phyloP scores from a whole-genome alignment of 1,140 invertebrate genomes.

The honey bee (Apis mellifera) region DNA sequence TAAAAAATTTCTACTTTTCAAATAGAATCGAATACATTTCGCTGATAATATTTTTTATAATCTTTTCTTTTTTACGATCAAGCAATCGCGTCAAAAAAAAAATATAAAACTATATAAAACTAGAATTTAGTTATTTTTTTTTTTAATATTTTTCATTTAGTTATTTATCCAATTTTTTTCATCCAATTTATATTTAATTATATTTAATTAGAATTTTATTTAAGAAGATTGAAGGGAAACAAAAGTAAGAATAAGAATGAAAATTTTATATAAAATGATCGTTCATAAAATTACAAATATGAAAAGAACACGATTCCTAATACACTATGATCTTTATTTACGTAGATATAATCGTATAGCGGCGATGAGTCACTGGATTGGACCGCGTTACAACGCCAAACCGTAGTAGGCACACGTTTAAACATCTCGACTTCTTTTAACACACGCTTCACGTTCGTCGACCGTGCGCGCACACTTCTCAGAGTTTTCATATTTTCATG shows the following conservation, averaged over 20 bases:
- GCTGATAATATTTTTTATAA: background rate
- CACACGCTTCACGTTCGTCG: background rate
- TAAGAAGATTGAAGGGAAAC: background rate
- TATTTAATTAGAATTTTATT: background rate
- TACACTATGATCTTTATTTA: background rate
- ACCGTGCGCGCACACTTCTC: background rate
- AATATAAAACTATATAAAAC: background rate
- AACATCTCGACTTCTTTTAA: constrained; percentile 23
- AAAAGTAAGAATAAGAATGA: background rate
- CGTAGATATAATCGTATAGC: constrained; percentile 18
- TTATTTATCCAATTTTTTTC: background rate
- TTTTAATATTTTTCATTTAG: background rate
- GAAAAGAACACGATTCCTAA: background rate
- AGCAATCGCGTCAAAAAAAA: background rate
- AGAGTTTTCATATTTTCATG: background rate
- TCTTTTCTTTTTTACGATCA: background rate
- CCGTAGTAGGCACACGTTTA: constrained; percentile 34
- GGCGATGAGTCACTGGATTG: constrained; percentile 36
- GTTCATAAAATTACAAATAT: background rate
- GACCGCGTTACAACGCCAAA: constrained; percentile 34
- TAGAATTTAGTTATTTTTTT: background rate
- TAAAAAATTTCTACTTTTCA: background rate
- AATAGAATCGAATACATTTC: background rate
- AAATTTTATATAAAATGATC: background rate
- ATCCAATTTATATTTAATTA: background rate